Conservation (phyloP, 2,888 invertebrate species). For the Macrosiphum euphorbiae region DNA sequence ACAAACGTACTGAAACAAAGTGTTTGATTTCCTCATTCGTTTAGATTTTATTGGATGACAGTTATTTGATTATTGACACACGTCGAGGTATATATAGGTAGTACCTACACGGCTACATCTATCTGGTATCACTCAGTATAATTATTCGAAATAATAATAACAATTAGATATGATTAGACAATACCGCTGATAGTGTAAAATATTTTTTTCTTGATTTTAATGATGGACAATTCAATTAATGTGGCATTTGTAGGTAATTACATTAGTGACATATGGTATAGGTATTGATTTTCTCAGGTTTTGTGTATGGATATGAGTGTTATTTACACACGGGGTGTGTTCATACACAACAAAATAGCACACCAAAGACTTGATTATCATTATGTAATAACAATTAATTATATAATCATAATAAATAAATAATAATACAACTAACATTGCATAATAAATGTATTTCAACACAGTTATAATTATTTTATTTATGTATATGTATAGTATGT, state of each 20-base stretch:
- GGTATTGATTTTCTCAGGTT: background rate
- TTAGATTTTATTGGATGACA: background rate
- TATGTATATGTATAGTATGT: conserved; percentile 59
- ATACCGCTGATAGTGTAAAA: background rate
- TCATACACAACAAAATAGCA: background rate
- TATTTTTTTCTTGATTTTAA: background rate
- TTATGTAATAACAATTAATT: conserved; percentile 64
- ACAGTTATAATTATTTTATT: conserved; percentile 62
- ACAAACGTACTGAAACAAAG: background rate
- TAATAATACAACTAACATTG: conserved; percentile 65
- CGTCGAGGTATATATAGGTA: background rate
- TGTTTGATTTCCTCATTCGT: background rate
- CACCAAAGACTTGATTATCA: conserved; percentile 47
- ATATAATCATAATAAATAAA: conserved; percentile 62
- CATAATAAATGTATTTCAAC: conserved; percentile 62
- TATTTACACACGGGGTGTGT: background rate
- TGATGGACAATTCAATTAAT: background rate
- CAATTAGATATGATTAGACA: background rate
- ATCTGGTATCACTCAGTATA: background rate
- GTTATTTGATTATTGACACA: background rate
- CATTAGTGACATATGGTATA: background rate
- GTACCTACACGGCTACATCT: background rate
- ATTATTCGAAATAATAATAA: background rate
- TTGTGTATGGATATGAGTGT: background rate
- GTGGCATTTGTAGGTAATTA: background rate